Base-by-base conservation (phyloP, 2,113 vertebrate species). In the Ctenodactylus gundi region DNA sequence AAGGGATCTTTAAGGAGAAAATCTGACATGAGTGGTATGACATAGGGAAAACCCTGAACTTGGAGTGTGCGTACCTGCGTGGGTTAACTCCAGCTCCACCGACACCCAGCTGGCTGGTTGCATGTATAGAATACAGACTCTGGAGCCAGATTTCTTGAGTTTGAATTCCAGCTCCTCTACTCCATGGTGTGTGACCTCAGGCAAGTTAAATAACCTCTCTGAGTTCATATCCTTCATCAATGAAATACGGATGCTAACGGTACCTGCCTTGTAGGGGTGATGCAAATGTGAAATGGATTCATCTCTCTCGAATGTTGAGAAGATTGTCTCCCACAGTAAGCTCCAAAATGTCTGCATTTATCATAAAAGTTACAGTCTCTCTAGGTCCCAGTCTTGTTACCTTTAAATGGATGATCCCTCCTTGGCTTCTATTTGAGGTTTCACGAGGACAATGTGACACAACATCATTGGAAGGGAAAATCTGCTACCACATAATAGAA, bases 171-270 rank as follows among this genome's bases (percentile, higher is more conserved):
- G 49, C 17, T 75, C 34, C 10, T 84, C 41, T 80, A 13, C 41
- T 93, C 89, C 70, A 65, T 80, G 62, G 51, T 93, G 46, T 93
- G 85, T 92, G 81, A 76, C 49, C 23, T 15, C 36, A 49, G 64
- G 57, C 78, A 94, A 95, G 18, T 87, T 72, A 77, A 93, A 53
- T 85, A 91, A 85, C 64, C 31, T 96, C 84, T 93, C 93, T 93
- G 90, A 62, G 65, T 80, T 89, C 81, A 68, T 21, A n/a, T 94
- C 14, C 29, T 80, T 83, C 76, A 29, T 57, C 9, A 27, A 9
- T 31, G n/a, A 96, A 87, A 1, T 49, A 73, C 20, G 27, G 12
- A 80, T 46, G 70, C 17, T 46, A 81, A 70, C 88, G 31, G 17
- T 58, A n/a, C 39, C 67, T 83, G 62, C 4, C 62, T 92, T 82